Conservation (phyloP, 92 coral and sea anemone species). For the Phenganax marumi region DNA sequence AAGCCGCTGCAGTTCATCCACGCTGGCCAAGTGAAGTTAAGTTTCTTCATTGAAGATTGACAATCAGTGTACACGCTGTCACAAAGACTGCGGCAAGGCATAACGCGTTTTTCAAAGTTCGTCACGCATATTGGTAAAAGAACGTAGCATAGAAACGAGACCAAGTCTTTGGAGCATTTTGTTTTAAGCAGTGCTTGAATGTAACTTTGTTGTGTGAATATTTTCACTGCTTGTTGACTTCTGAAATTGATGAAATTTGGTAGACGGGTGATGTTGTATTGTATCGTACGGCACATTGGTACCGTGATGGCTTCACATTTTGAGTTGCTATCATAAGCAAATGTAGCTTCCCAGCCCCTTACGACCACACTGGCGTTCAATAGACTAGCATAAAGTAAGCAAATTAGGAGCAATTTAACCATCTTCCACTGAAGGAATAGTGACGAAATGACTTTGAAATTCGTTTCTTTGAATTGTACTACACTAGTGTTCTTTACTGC, state of each 20-base stretch:
- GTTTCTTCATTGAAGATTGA: conserved; percentile 50
- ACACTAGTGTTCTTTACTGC: no score
- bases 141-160: conserved; percentile 72
- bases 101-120: conserved; percentile 23
- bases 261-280: conserved; percentile 76
- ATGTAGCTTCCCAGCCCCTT: neutral
- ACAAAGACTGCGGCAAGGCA: conserved; percentile 78
- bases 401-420: neutral
- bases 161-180: conserved; percentile 67
- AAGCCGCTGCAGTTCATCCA: conserved; percentile 62
- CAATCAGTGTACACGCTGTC: conserved; percentile 67
- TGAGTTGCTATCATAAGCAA: neutral
- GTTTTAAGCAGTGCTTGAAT: conserved; percentile 53
- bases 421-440: neutral
- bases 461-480: no score
- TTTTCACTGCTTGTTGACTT: conserved; percentile 47
- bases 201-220: conserved; percentile 41
- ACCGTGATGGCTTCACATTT: conserved; percentile 65
- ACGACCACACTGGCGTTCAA: neutral
- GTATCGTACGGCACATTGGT: conserved; percentile 63
- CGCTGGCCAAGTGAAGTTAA: conserved; percentile 55
- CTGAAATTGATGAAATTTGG: conserved; percentile 66
- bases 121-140: conserved; percentile 74
- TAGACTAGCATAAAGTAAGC: neutral
- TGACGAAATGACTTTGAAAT: neutral